Evolutionary conservation across 2,113 vertebrate genomes (phyloP), one percentile per base, ranked within the genome.

Genomic region (Coryphaenoides rupestris): DNA sequence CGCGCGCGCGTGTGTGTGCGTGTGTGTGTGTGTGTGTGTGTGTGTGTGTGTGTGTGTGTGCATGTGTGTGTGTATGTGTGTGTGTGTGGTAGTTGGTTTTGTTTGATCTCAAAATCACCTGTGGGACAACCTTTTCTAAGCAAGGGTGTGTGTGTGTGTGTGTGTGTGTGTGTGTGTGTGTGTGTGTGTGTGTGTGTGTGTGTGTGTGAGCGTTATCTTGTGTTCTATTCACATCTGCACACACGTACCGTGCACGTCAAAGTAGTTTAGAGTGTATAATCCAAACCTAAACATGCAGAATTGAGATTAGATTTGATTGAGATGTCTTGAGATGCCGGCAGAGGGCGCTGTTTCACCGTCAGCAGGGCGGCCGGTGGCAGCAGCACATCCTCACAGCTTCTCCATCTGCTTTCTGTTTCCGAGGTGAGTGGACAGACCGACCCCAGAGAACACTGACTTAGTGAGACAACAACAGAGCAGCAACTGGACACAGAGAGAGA

Each of bases 1-100:
- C 14, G 55, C 50, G 22, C 62, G n/a, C 28, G 7, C 57, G 67
- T 50, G 60, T 61, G 5, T 7, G 55, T 28, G 54, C 15, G n/a
- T 28, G 57, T 21, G 49, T 3, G 14, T 50, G 47, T 10, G 7
- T 50, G 47, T 50, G 47, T 50, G 46, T 49, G 46, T 49, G 46
- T 49, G 46, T 49, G 16, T 49, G 46, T 14, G 13, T 49, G 46
- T 49, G 46, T 14, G 13, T 49, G 46, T 49, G 46, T 47, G 46
- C 13, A 12, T 47, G 46, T 47, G 46, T 47, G 46, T 47, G 46
- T 47, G 46, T 47, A 12, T 47, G 46, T 47, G 46, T 47, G 46
- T 47, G 46, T 47, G 46, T 47, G 46, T 47, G 46, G 5, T 5
- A 6, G 13, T 45, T 5, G 13, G 13, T 45, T 5, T 45, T 13